Base-by-base conservation (phyloP, 2,113 vertebrate genomes). In the Megaptera novaeangliae region DNA sequence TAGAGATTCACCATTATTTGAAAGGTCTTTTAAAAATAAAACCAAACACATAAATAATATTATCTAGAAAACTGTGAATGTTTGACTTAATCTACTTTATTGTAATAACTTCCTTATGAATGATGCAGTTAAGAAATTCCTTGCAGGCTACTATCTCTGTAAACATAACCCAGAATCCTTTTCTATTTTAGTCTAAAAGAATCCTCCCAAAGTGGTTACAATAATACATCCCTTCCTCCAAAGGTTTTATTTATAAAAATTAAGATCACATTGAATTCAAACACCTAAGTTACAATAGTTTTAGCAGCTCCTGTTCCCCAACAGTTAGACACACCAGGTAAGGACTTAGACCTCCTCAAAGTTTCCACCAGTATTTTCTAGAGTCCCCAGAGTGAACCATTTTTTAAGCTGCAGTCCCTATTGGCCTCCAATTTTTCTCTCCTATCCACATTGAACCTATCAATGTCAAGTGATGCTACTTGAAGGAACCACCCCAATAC, bases 11-110 rank as follows among this genome's bases (percentile, higher is more conserved):
- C 6, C 52, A 77, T 57, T 74, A 80, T 84, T 66, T 94, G 69
- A 90, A 96, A 80, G 14, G 10, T 41, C 39, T 57, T 83, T 59
- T 88, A n/a, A 74, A 74, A 87, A 87, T 91, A 75, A 94, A 86
- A 57, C 46, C 34, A 93, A 94, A 84, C n/a, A 52, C 18, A 85
- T 41, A 82, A 83, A 52, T 46, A 77, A 78, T 21, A 11, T 63
- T 77, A 82, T 36, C 25, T 68, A 61, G 34, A 63, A 78, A 83
- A 31, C 2, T 77, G 31, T 69, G 12, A 31, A 34, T 59, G 36
- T 59, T 72, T 75, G 59, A 36, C 12, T 39, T 90, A 44, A 44
- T 52, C 21, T 63, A n/a, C 9, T 95, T 95, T n/a, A 14, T 31
- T 71, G 13, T 17, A 88, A 72, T 64, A 85, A 36, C 8, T 92